Base-by-base conservation (phyloP, 64 coral and sea anemone genomes). In the Actinia equina region DNA sequence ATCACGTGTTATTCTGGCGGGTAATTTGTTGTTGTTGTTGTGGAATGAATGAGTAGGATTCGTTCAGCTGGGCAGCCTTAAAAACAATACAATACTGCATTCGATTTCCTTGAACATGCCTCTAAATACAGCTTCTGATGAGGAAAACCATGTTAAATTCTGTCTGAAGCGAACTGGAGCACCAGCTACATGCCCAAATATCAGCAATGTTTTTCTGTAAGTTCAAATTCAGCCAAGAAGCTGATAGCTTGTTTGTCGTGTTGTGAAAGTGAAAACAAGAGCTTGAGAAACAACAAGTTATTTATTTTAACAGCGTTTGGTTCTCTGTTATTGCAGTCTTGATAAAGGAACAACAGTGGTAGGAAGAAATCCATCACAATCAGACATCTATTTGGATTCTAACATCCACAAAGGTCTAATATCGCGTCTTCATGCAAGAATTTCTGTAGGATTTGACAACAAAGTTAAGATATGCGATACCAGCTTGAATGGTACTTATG, bases 401-500 rank as follows among this genome's bases (percentile, higher is more conserved):
- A 83, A 52, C 45, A 82, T 89, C 55, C 88, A 92, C 51, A 98
- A 98, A 92, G 95, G 91, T 17, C 86, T 98, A 53, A 98, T 98
- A 77, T 98, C 95, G 12, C 91, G 95, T 84, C 89, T 98, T 56
- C 95, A 98, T 88, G 95, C 95, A 41, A 89, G 89, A 74, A 98
- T 98, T 44, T 86, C 71, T 41, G 70, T 74, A 63, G 76, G 91
- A 46, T 61, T 63, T 30, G 67, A 54, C 44, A 77, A 77, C 17
- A 92, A 87, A 15, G 79, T 87, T 46, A 86, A 85, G 19, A 92
- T 98, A 57, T 94, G 89, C 62, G 95, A 98, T 67, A 94, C 93
- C 7, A 98, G 95, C 79, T 62, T 98, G 7, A 98, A 94, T 92
- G 96, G 96, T 17, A 98, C 96, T 59, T 98, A 83, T 91, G 93